phyloP scores from a whole-genome alignment of 2,797 vertebrate species.

The Melanotaenia maccullochi region DNA sequence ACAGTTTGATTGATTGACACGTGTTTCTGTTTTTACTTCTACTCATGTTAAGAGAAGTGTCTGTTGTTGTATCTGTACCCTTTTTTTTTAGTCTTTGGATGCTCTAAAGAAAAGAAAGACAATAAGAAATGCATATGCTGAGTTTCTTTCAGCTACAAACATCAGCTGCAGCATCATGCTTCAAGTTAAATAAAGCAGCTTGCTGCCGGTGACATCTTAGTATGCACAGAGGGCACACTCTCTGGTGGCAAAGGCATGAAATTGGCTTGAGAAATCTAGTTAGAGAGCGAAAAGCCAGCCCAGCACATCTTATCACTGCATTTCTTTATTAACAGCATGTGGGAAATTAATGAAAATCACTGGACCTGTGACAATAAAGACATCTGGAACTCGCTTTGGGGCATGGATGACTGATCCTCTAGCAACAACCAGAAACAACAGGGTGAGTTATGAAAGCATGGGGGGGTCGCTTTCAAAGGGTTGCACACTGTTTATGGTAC shows the following conservation, averaged over 20 bases:
- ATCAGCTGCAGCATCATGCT: slow-evolving; percentile 37
- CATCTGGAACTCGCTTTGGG: slow-evolving; percentile 97
- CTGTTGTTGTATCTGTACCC: background rate
- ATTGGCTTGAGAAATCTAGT: slow-evolving; percentile 81
- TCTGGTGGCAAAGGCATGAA: slow-evolving; percentile 76
- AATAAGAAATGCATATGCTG: slow-evolving; percentile 5
- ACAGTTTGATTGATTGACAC: background rate
- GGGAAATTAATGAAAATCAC: slow-evolving; percentile 99
- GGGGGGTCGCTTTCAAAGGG: slow-evolving; percentile 25
- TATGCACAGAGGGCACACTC: slow-evolving; percentile 67
- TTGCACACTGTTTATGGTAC: slow-evolving; percentile 35
- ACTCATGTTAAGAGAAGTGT: slow-evolving; percentile 1
- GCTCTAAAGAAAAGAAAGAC: background rate
- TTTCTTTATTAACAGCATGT: slow-evolving; percentile 92
- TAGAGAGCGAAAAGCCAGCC: slow-evolving; percentile 63
- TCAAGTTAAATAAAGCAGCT: slow-evolving; percentile 42
- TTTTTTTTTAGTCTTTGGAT: background rate
- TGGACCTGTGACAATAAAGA: slow-evolving; percentile 95
- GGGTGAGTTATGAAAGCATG: slow-evolving; percentile 84
- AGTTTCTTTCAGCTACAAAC: slow-evolving; percentile 32
- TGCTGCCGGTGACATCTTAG: slow-evolving; percentile 55
- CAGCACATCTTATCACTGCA: slow-evolving; percentile 75
- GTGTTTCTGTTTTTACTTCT: background rate
- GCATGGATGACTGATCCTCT: slow-evolving; percentile 98
- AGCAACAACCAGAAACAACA: slow-evolving; percentile 92